phyloP scores from a whole-genome alignment of 2,797 vertebrate species.

The Cuniculus paca region DNA sequence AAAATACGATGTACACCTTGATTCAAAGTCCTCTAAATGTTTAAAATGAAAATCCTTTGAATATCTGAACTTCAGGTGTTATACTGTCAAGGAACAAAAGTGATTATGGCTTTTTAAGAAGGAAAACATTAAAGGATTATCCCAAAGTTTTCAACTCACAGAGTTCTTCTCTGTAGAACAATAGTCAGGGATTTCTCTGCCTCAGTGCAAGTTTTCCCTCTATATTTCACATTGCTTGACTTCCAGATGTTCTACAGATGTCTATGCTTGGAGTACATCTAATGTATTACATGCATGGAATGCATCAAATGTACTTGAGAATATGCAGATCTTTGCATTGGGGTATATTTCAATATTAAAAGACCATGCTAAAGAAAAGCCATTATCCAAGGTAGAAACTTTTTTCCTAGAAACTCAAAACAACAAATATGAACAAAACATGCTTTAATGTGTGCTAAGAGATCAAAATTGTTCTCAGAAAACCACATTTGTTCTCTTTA shows the following conservation, averaged over 20 bases:
- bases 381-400: constrained; percentile 32
- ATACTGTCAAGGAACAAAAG: constrained; percentile 42
- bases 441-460: background rate
- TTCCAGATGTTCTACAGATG: background rate
- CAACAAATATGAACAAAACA: constrained; percentile 36
- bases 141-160: background rate
- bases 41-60: constrained; percentile 59
- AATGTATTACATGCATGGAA: background rate
- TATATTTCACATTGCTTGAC: too few species aligned
- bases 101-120: background rate
- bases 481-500: constrained; percentile 56
- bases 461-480: constrained; percentile 10
- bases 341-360: constrained; percentile 28
- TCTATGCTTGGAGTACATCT: background rate
- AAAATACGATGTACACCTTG: background rate
- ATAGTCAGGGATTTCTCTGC: too few species aligned
- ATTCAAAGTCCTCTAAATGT: background rate
- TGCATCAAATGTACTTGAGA: background rate
- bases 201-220: too few species aligned
- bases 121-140: constrained; percentile 15
- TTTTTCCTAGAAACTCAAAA: constrained; percentile 27
- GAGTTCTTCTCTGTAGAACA: background rate
- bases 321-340: background rate
- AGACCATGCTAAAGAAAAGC: background rate
- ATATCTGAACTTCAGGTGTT: constrained; percentile 8